phyloP scores from a whole-genome alignment of 2,113 vertebrate species.

The Peucedramus taeniatus region DNA sequence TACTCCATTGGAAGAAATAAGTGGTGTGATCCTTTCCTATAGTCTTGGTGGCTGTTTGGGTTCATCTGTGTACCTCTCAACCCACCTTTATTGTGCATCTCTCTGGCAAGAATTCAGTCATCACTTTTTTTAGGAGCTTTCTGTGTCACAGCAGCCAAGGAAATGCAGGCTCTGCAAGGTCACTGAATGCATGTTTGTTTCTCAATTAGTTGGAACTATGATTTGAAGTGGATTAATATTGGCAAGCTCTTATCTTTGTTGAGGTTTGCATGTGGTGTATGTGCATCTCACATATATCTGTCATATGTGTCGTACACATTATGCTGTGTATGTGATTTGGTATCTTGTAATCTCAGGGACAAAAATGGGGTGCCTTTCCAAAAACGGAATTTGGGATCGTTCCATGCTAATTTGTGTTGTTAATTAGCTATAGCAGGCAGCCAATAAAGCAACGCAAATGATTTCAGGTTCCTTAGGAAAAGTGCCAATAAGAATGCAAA shows the following conservation, averaged over 20 bases:
- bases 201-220: conserved; percentile 55
- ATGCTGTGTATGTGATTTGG: background rate
- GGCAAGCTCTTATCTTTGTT: conserved; percentile 59
- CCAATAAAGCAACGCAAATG: background rate
- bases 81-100: background rate
- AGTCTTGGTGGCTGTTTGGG: background rate
- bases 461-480: conserved; percentile 29
- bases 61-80: background rate
- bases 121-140: conserved; percentile 53
- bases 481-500: background rate
- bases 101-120: conserved; percentile 25
- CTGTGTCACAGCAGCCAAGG: conserved; percentile 34
- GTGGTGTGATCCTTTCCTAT: background rate
- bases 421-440: conserved; percentile 28
- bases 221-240: conserved; percentile 36
- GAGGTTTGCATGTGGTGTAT: background rate
- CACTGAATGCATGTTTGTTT: conserved; percentile 53
- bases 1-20: background rate
- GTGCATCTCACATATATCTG: background rate
- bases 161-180: conserved; percentile 60
- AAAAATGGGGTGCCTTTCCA: background rate
- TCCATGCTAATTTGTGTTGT: conserved; percentile 6
- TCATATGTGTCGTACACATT: background rate
- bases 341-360: background rate
- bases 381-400: background rate